Evolutionary conservation across 2,888 invertebrate species (phyloP), one percentile per base, ranked within the genome.

Genomic region (Capitulum mitella): DNA sequence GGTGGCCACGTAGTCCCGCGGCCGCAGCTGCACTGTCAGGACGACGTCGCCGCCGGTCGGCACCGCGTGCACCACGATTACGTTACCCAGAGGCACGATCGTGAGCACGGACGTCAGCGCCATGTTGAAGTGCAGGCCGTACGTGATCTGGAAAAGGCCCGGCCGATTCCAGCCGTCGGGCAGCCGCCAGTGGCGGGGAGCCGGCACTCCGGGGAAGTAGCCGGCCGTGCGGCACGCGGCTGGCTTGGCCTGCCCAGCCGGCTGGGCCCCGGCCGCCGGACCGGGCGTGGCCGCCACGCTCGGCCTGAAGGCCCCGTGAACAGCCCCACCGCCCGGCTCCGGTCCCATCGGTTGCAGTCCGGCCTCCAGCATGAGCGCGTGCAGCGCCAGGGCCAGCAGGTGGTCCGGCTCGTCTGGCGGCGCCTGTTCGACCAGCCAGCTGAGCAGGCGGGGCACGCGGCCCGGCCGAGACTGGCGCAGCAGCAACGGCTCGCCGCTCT

Each of bases 321-420:
- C 37, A 3, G n/a, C 37, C 22, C 6, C 26, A 10, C 26, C 37
- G 40, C 14, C 26, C 16, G 14, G 19, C 12, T 6, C 70, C 70
- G 70, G 40, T 12, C n/a, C 29, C 64, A 40, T 37, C 46, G 76
- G 76, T 46, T 46, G 76, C 76, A 76, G 76, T 6, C 76, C 76
- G 19, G 76, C 46, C 76, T 76, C 76, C 46, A 76, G 29, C 76
- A 76, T 43, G 46, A 76, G 76, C 46, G 76, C 76, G 46, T 76
- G 76, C 46, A 76, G 76, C 29, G 76, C 76, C 46, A 48, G 43
- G 29, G 29, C 43, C 29, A 76, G 46, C 76, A 76, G 76, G 32
- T 48, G 76, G 14, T 76, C 76, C 16, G 46, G 43, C 46, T 12
- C 29, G 76, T 43, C 43, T 29, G 76, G n/a, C 43, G 46, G 76